These are phyloP conservation scores for Bergia sp. DNA, from an alignment of 92 coral and sea anemone genomes.

Conservation along the genomic window DNA sequence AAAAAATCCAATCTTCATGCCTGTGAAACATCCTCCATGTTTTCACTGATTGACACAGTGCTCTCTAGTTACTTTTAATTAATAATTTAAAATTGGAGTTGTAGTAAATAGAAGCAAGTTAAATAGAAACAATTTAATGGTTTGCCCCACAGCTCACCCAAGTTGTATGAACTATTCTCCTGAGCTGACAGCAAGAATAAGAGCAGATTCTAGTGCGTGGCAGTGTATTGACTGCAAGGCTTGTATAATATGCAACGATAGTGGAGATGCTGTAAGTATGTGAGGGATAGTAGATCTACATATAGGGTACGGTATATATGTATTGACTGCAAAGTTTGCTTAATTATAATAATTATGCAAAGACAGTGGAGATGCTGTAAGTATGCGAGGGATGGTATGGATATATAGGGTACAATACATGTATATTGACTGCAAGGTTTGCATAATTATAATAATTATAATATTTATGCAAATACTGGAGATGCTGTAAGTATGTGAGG, in stretches of 20 bases:
- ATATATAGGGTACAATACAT: conserved; percentile 24
- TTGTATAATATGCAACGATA: conserved; percentile 95
- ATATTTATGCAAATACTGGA: conserved; percentile 83
- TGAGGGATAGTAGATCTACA: background rate
- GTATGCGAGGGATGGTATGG: conserved; percentile 26
- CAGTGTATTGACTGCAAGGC: conserved; percentile 99
- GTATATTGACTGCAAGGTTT: conserved; percentile 90
- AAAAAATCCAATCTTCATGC: no score
- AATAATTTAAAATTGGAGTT: background rate
- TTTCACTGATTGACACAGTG: no score
- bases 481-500: conserved; percentile 85
- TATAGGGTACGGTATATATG: conserved; percentile 31
- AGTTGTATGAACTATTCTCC: conserved; percentile 98
- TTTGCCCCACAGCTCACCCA: conserved; percentile 84
- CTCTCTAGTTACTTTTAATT: no score
- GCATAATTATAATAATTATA: conserved; percentile 61
- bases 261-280: conserved; percentile 96
- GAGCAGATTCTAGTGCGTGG: conserved; percentile 97
- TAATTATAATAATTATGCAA: conserved; percentile 66
- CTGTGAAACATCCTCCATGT: no score
- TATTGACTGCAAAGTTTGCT: conserved; percentile 93
- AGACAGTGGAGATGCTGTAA: conserved; percentile 98
- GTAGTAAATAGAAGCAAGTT: background rate
- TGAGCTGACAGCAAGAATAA: conserved; percentile 86
- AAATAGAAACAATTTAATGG: no score